These are phyloP conservation scores for Chironomus striatipennis DNA, from an alignment of 1,140 invertebrate species.

Conservation along the genomic window DNA sequence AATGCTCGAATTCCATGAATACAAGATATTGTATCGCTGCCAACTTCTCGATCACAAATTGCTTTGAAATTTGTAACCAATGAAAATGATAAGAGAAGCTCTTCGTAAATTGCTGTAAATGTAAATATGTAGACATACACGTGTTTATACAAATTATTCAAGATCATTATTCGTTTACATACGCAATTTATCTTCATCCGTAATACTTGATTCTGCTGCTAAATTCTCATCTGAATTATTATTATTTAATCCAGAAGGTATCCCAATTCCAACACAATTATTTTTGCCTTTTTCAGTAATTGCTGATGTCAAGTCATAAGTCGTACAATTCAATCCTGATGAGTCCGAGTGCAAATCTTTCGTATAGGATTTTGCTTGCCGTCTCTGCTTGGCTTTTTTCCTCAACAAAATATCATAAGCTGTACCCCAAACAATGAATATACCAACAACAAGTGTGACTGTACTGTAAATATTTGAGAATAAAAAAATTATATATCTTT, in stretches of 20 bases:
- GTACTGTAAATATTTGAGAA: slow-evolving; percentile 43
- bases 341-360: slow-evolving; percentile 39
- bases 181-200: slow-evolving; percentile 40
- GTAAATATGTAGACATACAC: slow-evolving; percentile 22
- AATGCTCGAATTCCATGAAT: slow-evolving; percentile 74
- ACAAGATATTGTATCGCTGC: slow-evolving; percentile 69
- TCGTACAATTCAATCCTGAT: slow-evolving; percentile 39
- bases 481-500: not conserved
- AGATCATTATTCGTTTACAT: slow-evolving; percentile 26
- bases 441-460: slow-evolving; percentile 45
- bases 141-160: not conserved
- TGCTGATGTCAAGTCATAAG: slow-evolving; percentile 39
- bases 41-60: slow-evolving; percentile 68
- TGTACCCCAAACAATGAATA: slow-evolving; percentile 52
- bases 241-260: slow-evolving; percentile 38
- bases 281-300: slow-evolving; percentile 34
- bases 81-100: slow-evolving; percentile 71
- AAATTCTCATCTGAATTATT: slow-evolving; percentile 53
- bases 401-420: slow-evolving; percentile 49
- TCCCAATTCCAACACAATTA: slow-evolving; percentile 33
- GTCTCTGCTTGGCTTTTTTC: slow-evolving; percentile 36
- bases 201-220: slow-evolving; percentile 42
- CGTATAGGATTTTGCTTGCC: slow-evolving; percentile 35
- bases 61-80: slow-evolving; percentile 61
- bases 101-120: slow-evolving; percentile 50